Percentiles rank a stretch among this genome's conserved stretches.
phyloP scores from a whole-genome alignment of 2,888 invertebrate species.

The Cremastobaeus sp. region DNA sequence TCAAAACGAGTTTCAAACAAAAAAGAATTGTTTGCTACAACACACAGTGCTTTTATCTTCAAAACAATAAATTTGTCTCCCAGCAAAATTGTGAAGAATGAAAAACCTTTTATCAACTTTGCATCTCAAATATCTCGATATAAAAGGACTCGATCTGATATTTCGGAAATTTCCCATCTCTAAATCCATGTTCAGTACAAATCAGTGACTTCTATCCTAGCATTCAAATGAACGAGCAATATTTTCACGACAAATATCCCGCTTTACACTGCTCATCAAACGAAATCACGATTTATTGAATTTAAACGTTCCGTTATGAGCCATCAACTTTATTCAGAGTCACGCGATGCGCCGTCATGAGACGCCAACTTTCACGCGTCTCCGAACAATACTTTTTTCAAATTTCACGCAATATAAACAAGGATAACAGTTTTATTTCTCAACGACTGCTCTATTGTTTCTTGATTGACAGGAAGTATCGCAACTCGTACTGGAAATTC shows the following conservation, averaged over 20 bases:
- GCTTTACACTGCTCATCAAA: slow-evolving; percentile 9
- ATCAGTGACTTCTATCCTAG: not conserved
- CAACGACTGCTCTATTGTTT: slow-evolving; percentile 35
- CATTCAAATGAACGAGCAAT: not conserved
- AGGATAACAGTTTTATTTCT: slow-evolving; percentile 42
- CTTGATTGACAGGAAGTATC: slow-evolving; percentile 47
- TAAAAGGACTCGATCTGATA: too few species aligned
- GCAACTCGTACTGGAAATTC: too few species aligned
- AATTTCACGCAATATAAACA: slow-evolving; percentile 31
- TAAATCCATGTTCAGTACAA: slow-evolving; percentile 14
- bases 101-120: too few species aligned
- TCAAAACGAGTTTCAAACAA: slow-evolving; percentile 41
- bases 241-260: not conserved
- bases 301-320: slow-evolving; percentile 23
- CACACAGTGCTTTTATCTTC: too few species aligned
- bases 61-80: too few species aligned
- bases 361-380: slow-evolving; percentile 22
- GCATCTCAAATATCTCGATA: too few species aligned
- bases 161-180: too few species aligned
- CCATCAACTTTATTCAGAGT: slow-evolving; percentile 28
- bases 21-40: too few species aligned
- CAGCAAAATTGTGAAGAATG: too few species aligned
- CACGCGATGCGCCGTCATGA: slow-evolving; percentile 16
- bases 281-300: slow-evolving; percentile 23
- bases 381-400: slow-evolving; percentile 33